Conservation (phyloP, 2,113 vertebrate species). For the Mesitornis unicolor region DNA sequence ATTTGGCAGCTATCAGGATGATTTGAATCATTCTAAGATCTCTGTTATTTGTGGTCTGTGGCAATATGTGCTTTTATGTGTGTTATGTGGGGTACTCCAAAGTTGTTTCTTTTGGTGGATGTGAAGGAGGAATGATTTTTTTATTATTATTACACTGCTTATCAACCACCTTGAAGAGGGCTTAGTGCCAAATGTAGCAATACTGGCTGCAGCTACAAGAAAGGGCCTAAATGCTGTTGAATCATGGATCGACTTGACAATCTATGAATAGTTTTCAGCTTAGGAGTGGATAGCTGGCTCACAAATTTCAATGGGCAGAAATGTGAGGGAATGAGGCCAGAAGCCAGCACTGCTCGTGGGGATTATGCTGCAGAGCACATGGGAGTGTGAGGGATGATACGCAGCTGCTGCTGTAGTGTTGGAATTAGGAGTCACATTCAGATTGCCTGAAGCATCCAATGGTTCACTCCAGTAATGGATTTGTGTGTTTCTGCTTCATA, state of each 20-base stretch:
- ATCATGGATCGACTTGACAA: not conserved
- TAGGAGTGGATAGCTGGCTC: not conserved
- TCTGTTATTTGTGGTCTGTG: not conserved
- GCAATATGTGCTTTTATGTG: not conserved
- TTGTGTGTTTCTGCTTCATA: not conserved
- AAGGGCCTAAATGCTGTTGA: not conserved
- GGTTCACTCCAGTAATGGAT: not conserved
- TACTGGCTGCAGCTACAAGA: not conserved
- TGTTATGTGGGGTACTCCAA: not conserved
- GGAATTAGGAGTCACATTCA: not conserved
- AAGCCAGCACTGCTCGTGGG: not conserved
- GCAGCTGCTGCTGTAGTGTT: not conserved
- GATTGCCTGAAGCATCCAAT: not conserved
- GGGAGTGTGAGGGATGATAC: not conserved
- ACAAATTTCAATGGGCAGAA: not conserved
- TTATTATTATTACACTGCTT: not conserved
- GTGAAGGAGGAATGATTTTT: not conserved
- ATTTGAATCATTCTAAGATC: not conserved
- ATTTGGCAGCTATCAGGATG: not conserved
- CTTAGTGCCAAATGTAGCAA: not conserved
- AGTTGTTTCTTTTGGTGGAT: not conserved
- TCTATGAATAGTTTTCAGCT: not conserved
- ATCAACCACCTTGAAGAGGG: not conserved
- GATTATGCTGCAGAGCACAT: not conserved
- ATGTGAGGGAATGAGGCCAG: not conserved